Percentiles rank a stretch among this genome's conserved stretches.
phyloP scores from a whole-genome alignment of 1,140 invertebrate species.

The Zaprionus inermis region DNA sequence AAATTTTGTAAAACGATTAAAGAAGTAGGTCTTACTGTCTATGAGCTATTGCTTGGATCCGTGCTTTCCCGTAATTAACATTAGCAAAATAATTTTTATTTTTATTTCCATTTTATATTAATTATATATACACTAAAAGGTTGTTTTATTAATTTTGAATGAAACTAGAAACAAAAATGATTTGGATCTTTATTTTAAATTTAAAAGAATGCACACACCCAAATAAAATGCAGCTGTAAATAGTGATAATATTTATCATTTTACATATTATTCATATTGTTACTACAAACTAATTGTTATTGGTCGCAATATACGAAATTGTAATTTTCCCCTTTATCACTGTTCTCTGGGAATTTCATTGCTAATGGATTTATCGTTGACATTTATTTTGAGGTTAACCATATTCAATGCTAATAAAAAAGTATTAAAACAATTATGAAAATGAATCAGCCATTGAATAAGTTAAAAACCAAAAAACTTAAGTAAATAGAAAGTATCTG shows the following conservation, averaged over 20 bases:
- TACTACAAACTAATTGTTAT: background rate
- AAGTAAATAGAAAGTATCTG: slow-evolving; percentile 14
- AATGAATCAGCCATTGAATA: slow-evolving; percentile 7
- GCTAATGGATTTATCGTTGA: background rate
- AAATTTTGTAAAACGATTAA: background rate
- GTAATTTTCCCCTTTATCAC: background rate
- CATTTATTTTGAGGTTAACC: background rate
- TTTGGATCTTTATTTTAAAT: background rate
- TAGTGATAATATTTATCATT: slow-evolving; percentile 1
- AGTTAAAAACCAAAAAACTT: slow-evolving; percentile 17
- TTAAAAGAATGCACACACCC: background rate
- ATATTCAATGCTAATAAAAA: background rate
- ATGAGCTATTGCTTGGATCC: background rate
- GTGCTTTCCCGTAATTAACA: background rate
- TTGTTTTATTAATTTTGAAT: too few species aligned
- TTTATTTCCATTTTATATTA: too few species aligned
- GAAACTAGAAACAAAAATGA: too few species aligned
- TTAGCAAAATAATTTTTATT: too few species aligned
- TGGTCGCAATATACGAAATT: background rate
- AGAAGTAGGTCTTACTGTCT: background rate
- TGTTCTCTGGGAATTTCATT: background rate
- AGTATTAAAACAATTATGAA: background rate
- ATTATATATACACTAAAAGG: too few species aligned
- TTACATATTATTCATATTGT: background rate
- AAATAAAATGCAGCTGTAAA: background rate